These are phyloP conservation scores for Acronicta aceris DNA, from an alignment of 2,888 invertebrate genomes.

Conservation along the genomic window DNA sequence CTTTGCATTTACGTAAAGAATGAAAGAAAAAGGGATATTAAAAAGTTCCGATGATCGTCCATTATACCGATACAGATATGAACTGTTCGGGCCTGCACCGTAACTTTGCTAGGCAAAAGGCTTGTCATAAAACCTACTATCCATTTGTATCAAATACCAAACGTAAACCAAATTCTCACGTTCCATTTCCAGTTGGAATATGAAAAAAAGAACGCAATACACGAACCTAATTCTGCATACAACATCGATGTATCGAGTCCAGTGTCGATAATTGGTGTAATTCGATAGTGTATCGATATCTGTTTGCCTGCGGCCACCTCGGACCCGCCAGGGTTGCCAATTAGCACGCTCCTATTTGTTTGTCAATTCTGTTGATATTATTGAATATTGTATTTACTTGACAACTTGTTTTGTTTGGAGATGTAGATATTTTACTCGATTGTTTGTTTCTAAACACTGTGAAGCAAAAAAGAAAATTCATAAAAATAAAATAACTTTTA, in stretches of 20 bases:
- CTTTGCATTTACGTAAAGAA: too few species aligned
- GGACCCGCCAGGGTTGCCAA: constrained; percentile 53
- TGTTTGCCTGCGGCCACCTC: constrained; percentile 53
- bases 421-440: constrained; percentile 3
- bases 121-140: too few species aligned
- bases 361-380: constrained; percentile 41
- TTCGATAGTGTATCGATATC: constrained; percentile 58
- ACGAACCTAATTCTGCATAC: constrained; percentile 41
- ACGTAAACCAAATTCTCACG: not conserved
- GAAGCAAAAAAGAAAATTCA: too few species aligned
- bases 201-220: constrained; percentile 21
- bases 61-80: too few species aligned
- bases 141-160: not conserved
- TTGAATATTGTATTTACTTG: constrained; percentile 40
- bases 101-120: too few species aligned
- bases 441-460: not conserved
- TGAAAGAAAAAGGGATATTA: too few species aligned
- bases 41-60: too few species aligned
- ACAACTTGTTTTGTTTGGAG: constrained; percentile 14
- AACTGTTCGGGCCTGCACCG: too few species aligned
- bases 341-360: constrained; percentile 55
- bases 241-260: constrained; percentile 40
- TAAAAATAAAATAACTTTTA: too few species aligned
- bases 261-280: constrained; percentile 63
- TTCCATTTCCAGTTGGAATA: not conserved